phyloP scores from a whole-genome alignment of 2,113 vertebrate species.

The Amphiprion ocellaris region DNA sequence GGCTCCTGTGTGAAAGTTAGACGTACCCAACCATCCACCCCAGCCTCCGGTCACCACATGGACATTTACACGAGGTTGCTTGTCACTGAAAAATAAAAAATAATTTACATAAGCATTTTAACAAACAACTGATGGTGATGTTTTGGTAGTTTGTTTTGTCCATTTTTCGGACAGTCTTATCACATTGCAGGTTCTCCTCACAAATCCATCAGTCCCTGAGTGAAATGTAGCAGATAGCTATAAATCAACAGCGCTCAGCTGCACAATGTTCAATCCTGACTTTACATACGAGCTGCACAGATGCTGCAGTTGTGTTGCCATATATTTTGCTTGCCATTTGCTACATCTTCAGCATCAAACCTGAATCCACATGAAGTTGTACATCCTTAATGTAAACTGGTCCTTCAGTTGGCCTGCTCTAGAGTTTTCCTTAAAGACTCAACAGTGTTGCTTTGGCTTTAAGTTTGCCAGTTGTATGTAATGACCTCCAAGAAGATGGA shows the following conservation, averaged over 20 bases:
- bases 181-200: background rate
- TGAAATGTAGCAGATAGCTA: background rate
- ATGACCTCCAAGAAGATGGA: background rate
- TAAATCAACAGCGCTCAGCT: background rate
- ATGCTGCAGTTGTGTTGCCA: background rate
- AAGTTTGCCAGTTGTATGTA: background rate
- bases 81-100: background rate
- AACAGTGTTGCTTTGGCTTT: constrained; percentile 1
- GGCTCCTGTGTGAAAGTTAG: background rate
- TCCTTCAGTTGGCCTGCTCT: too few species aligned
- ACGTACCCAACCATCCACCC: background rate
- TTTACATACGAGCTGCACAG: background rate
- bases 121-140: background rate
- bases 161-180: background rate
- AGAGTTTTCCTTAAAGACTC: background rate
- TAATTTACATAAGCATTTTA: background rate
- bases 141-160: background rate
- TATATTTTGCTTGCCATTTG: background rate
- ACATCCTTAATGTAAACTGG: background rate
- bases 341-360: background rate
- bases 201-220: constrained; percentile 49
- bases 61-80: background rate
- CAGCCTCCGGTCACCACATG: too few species aligned
- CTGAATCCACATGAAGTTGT: background rate
- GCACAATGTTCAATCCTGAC: background rate